These are phyloP conservation scores for Punctoribates punctum DNA, from an alignment of 2,888 invertebrate species.

Conservation along the genomic window DNA sequence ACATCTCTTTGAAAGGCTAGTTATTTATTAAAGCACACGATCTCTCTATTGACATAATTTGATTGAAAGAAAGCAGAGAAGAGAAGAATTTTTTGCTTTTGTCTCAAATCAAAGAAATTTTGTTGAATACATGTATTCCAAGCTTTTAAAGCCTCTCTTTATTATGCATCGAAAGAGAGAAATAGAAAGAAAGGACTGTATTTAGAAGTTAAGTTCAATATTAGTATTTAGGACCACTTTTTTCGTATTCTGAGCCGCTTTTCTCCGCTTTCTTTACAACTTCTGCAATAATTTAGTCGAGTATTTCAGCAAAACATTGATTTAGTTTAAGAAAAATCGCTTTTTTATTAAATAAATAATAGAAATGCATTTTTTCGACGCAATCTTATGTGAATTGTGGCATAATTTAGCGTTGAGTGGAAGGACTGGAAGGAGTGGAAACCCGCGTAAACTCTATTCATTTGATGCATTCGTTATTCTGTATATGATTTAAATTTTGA, in stretches of 20 bases:
- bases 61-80: constrained; percentile 6
- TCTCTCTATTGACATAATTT: constrained; percentile 21
- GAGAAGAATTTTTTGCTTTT: not conserved
- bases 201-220: too few species aligned
- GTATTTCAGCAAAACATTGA: constrained; percentile 16
- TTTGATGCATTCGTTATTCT: too few species aligned
- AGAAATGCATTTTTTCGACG: not conserved
- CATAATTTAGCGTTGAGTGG: too few species aligned
- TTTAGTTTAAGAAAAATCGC: not conserved
- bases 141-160: not conserved
- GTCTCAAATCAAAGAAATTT: not conserved
- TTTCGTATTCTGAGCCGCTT: not conserved
- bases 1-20: constrained; percentile 4
- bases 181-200: too few species aligned
- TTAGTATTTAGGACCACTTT: not conserved
- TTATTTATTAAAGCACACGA: constrained; percentile 31
- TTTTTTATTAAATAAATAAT: not conserved
- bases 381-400: not conserved
- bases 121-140: not conserved
- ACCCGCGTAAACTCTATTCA: too few species aligned
- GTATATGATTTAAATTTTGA: too few species aligned
- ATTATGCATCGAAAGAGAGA: too few species aligned
- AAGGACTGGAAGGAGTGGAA: too few species aligned
- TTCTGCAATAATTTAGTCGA: not conserved
- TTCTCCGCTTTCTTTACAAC: not conserved